phyloP scores from a whole-genome alignment of 30 jellyfish, hydroid and myxozoan genomes.

The Pelagia noctiluca region DNA sequence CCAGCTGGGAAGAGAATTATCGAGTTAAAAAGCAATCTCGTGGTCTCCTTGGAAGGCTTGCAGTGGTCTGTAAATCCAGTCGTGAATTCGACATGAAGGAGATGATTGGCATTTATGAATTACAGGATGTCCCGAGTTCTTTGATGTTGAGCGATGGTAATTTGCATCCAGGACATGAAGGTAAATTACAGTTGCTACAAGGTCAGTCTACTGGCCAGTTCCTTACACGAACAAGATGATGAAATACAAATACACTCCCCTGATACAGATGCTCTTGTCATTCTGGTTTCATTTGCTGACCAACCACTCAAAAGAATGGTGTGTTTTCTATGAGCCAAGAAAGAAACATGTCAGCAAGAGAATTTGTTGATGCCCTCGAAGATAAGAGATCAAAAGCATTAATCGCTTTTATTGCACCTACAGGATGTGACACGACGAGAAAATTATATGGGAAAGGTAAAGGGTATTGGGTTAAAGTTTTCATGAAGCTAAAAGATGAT shows the following conservation, averaged over 20 bases:
- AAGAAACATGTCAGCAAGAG: background rate
- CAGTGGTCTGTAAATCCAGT: too few relatives aligned
- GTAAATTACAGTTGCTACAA: slow-evolving; percentile 9
- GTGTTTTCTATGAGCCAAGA: background rate
- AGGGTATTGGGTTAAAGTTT: background rate
- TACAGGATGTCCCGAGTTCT: too few relatives aligned
- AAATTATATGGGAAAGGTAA: slow-evolving; percentile 28
- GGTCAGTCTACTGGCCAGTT: background rate
- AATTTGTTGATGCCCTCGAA: background rate
- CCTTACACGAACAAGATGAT: too few relatives aligned
- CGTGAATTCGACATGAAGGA: too few relatives aligned
- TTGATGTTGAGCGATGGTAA: too few relatives aligned
- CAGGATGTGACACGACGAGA: slow-evolving; percentile 47
- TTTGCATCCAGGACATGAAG: slow-evolving; percentile 6
- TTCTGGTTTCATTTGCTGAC: too few relatives aligned
- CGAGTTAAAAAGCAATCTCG: background rate
- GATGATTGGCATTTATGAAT: too few relatives aligned
- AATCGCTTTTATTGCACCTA: slow-evolving; percentile 13
- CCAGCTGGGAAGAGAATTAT: too few relatives aligned
- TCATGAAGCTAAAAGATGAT: slow-evolving; percentile 6
- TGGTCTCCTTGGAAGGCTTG: slow-evolving; percentile 10
- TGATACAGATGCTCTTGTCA: too few relatives aligned
- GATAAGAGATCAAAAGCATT: slow-evolving; percentile 30
- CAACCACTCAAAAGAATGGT: background rate
- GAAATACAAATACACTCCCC: too few relatives aligned